Evolutionary conservation across 2,797 vertebrate species (phyloP), one percentile per base, ranked within the genome.

Genomic region (Sebastolobus altivelis): DNA sequence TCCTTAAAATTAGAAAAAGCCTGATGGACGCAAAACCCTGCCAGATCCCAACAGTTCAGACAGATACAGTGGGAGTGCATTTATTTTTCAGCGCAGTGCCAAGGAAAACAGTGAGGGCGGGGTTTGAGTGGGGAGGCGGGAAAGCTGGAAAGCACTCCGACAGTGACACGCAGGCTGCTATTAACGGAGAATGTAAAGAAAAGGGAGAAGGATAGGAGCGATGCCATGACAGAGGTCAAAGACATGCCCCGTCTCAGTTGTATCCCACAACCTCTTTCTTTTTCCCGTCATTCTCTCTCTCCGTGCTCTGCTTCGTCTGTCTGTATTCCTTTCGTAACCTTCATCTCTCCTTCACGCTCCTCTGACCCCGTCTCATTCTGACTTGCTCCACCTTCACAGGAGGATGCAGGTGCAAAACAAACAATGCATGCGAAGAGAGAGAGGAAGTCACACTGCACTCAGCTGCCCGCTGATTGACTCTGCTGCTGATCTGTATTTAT

Each of bases 41-140:
- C 71, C 77, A 87, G 77, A 85, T 87, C 86, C 72, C 88, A 82
- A 63, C 60, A 75, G 85, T 83, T 86, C 73, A 68, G 40, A 86
- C 65, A 76, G 75, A 88, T 88, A 85, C 82, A 86, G 75, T 75
- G 22, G 63, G 82, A 89, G 84, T 68, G 74, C 90, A 92, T 93
- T 90, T 80, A 93, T 89, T 89, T 94, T 93, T 94, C 76, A 93
- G 87, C 25, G 80, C 67, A 72, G 69, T 62, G 69, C 80, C 66
- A 83, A 82, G 62, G 75, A 83, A 86, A 88, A 88, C 81, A 59
- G 72, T 38, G 52, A 68, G 62, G 77, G 69, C 6, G 72, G 80
- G 78, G 82, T 77, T 49, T 80, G 88, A 54, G 87, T 84, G 75
- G 83, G 78, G 82, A 73, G 67, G 81, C 12, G 40, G 78, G 22